Conservation (phyloP, 2,888 invertebrate species). For the Drosophila koepferae region DNA sequence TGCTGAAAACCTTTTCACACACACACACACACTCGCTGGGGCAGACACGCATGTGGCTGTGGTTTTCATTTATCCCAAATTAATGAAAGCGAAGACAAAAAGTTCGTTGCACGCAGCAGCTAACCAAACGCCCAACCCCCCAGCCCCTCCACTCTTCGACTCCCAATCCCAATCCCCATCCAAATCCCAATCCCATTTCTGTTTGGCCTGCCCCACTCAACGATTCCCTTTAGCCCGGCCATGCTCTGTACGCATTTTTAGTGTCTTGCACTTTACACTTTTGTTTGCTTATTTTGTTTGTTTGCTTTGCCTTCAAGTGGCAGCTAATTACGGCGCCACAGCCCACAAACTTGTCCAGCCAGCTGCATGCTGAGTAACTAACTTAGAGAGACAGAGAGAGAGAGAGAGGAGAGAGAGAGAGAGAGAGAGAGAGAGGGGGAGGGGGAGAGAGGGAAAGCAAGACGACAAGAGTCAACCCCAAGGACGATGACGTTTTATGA, state of each 20-base stretch:
- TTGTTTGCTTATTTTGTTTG: conserved; percentile 32
- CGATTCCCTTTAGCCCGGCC: conserved; percentile 11
- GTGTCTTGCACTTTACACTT: conserved; percentile 57
- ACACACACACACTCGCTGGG: conserved; percentile 1
- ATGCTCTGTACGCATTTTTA: conserved; percentile 31
- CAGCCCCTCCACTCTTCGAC: background rate
- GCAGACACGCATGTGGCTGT: conserved; percentile 64
- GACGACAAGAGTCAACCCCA: conserved; percentile 2
- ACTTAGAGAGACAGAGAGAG: background rate
- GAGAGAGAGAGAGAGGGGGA: background rate
- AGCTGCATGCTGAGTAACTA: conserved; percentile 25
- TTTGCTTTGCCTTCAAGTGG: conserved; percentile 49
- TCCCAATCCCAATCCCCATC: background rate
- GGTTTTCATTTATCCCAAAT: conserved; percentile 84
- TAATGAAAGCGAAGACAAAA: conserved; percentile 79
- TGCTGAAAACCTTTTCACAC: conserved; percentile 47
- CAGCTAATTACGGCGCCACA: conserved; percentile 57
- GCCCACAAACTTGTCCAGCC: conserved; percentile 39
- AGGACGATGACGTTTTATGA: conserved; percentile 52
- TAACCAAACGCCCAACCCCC: no score
- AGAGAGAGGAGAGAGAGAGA: no score
- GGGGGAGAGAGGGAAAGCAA: no score
- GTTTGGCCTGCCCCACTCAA: background rate
- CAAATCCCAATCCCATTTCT: background rate
- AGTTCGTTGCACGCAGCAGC: conserved; percentile 50